Evolutionary conservation across 2,113 vertebrate genomes (phyloP), one percentile per base, ranked within the genome.

Genomic region (Tupaia chinensis): DNA sequence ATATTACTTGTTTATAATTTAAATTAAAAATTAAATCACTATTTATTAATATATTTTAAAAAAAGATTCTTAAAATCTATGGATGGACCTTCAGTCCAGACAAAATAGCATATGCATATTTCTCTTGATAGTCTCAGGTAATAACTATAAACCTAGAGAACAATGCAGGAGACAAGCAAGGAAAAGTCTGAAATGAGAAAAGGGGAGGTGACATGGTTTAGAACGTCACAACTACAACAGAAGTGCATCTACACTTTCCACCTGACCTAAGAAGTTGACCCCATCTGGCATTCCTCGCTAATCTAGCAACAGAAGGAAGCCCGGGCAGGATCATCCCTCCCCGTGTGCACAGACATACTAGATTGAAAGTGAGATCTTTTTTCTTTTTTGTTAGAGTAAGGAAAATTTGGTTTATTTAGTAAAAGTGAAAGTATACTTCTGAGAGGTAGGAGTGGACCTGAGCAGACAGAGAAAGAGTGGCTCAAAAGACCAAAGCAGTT

Each of bases 161-260:
- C 56, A 32, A 34, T 15, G 1, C 9, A 72, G 22, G 20, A 76
- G 25, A 9, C 72, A 70, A 34, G 3, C 25, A 82, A 63, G 25
- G 60, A 58, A 2, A 77, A 69, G 54, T 29, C 25, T 74, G 22
- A 27, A 53, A 78, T 29, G 5, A 54, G 5, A 7, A 54, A 77
- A 73, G 12, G 54, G 29, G 70, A 20, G 19, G 3, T 5, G 13
- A 25, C 17, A 3, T 13, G 3, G 3, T 68, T 77, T 25, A 66
- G 7, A n/a, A 27, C 44, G 15, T 72, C 14, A 54, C 25, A 5
- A 32, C 17, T 3, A 77, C 1, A 60, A 5, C 0, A 22, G 2
- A 0, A 2, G 1, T 19, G 12, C 3, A 25, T 53, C 20, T 29
- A 4, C 4, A 32, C 16, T 14, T 6, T 0, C 11, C 1, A 65